These are phyloP conservation scores for Zhuqinia jingwanae DNA, from an alignment of 2,888 invertebrate genomes.

Conservation along the genomic window DNA sequence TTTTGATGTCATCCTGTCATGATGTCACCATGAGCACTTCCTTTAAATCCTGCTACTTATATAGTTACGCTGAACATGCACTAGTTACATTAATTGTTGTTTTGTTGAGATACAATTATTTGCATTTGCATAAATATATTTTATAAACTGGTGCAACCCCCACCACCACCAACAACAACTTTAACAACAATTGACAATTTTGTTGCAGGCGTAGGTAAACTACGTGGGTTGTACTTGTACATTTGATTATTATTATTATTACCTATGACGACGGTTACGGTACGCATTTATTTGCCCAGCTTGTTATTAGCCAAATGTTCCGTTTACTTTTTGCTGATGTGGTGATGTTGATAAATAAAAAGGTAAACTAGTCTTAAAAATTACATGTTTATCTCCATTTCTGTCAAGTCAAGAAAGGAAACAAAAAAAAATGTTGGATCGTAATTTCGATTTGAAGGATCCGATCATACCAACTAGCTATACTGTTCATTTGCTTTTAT, in stretches of 20 bases:
- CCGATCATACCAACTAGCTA: not conserved
- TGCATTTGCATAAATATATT: too few species aligned
- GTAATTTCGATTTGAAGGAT: slow-evolving; percentile 6
- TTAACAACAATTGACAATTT: too few species aligned
- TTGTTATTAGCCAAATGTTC: slow-evolving; percentile 9
- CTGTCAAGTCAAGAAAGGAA: slow-evolving; percentile 30
- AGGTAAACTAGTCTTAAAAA: slow-evolving; percentile 45
- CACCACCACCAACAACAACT: too few species aligned
- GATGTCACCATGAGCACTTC: slow-evolving; percentile 43
- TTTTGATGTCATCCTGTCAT: slow-evolving; percentile 30
- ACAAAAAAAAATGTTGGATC: not conserved
- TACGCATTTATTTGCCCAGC: not conserved
- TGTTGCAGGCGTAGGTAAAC: too few species aligned
- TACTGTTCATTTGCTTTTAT: not conserved
- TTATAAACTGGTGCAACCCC: too few species aligned
- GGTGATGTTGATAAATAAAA: slow-evolving; percentile 17
- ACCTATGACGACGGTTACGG: too few species aligned
- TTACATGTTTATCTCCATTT: slow-evolving; percentile 20
- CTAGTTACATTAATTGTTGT: too few species aligned
- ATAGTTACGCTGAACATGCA: not conserved
- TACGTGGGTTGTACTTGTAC: too few species aligned
- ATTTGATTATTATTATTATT: not conserved
- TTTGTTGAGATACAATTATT: too few species aligned
- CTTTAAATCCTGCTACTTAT: not conserved
- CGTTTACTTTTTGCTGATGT: too few species aligned